Evolutionary conservation across 1,140 invertebrate species (phyloP), one percentile per base, ranked within the genome.

Genomic region (Bombus cullumanus): DNA sequence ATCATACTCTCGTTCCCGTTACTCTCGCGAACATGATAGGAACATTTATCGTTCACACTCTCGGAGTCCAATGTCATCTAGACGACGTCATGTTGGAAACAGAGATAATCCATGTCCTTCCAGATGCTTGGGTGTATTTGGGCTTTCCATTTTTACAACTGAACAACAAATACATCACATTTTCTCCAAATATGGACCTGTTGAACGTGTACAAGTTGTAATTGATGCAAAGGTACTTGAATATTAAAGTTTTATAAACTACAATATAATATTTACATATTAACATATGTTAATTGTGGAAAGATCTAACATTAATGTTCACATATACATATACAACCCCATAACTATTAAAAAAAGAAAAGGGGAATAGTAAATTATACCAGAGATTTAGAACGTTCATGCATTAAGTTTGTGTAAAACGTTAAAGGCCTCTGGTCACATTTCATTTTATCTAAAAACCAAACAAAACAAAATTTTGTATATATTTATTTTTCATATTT

Each of bases 71-170:
- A 96, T 96, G 96, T 96, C 96, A 15, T 95, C 95, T 34, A 95
- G 96, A 88, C 94, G 95, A 86, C 94, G 96, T n/a, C 96, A 96
- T 85, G 92, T 95, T n/a, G 96, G 96, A 15, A 96, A 95, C 81
- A 92, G 96, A 94, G 98, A 99, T 88, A 97, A 98, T 94, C 98
- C 98, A 0, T 97, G 97, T 75, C 97, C 98, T 3, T 98, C 97
- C n/a, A 96, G 97, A 59, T 99, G 99, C 94, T 95, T 99, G 43
- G 99, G 99, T 6, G 97, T 99, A 9, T 99, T 99, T 96, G 99
- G 99, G 1, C 95, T 99, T 18, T 99, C 98, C 92, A 97, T 99
- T 15, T 97, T 98, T 92, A 99, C 99, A 3, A 98, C 98, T 2
- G 98, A 99, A 93, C 96, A 98, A 85, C 98, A 99, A 93, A 96